Evolutionary conservation across 2,888 invertebrate species (phyloP), one percentile per base, ranked within the genome.

Genomic region (Dolichopus griseipennis): DNA sequence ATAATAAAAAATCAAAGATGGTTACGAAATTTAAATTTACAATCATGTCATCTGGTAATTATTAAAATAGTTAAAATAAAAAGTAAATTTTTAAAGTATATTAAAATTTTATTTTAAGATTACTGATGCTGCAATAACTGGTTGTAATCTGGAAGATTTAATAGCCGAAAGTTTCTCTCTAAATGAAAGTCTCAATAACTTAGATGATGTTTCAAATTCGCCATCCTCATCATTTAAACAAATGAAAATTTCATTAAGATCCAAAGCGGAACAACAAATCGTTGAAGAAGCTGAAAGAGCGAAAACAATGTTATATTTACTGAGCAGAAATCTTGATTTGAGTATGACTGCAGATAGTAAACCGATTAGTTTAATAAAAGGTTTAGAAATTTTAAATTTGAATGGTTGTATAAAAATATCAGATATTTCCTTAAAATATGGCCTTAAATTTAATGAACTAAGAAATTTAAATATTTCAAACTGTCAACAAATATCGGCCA

Each of bases 111-210:
- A 33, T 9, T 69, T 67, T 61, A 61, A 79, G 78, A 73, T 81
- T 41, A 88, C 89, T 12, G 90, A 91, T 80, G 85, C 85, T 41
- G 90, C 90, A 1, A 79, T 91, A 20, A 88, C 90, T 21, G 89
- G 89, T 34, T 87, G 88, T 8, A 63, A 67, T 64, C 10, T 64
- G 3, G n/a, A 65, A 2, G 9, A 43, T 7, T 20, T 41, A 22
- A 21, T 65, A 1, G 18, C 75, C 75, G 63, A 76, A 79, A 27
- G 27, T 27, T 4, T 27, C 27, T 27, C 27, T 27, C 3, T 27
- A 27, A 63, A 33, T 63, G 41, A 21, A 63, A 34, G 43, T 43
- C 21, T 43, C 41, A 43, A 72, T 27, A 72, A 71, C 9, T 15
- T 73, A 64, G 72, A 72, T 10, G 5, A 27, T 27, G 27, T 27